Conservation (phyloP, 2,888 invertebrate species). For the Operophtera brumata region DNA sequence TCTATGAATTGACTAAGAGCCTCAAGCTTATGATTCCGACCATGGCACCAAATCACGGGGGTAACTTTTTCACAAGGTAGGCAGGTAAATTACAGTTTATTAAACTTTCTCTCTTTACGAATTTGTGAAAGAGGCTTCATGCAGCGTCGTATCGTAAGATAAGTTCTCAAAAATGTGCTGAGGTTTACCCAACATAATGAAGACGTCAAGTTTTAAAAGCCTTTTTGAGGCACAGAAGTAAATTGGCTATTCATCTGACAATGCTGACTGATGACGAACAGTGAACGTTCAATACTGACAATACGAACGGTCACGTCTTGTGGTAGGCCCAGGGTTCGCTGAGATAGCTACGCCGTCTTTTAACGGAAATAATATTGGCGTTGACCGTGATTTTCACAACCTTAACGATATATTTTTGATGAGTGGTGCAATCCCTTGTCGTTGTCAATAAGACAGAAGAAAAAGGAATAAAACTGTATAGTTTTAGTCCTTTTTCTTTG, state of each 20-base stretch:
- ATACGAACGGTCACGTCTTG: constrained; percentile 3
- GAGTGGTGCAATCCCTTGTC: not conserved
- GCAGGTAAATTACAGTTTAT: too few species aligned
- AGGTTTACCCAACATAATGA: constrained; percentile 22
- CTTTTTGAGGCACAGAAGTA: constrained; percentile 51
- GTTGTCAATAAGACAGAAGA: too few species aligned
- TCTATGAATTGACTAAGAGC: too few species aligned
- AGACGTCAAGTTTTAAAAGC: constrained; percentile 34
- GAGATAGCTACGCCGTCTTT: not conserved
- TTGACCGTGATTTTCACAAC: not conserved
- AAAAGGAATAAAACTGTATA: too few species aligned
- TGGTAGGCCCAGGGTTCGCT: not conserved
- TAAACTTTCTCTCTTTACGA: not conserved
- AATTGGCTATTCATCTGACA: constrained; percentile 62
- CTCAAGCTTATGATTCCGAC: too few species aligned
- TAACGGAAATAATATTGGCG: not conserved
- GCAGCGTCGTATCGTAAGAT: not conserved
- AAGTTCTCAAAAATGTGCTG: not conserved
- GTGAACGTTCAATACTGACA: constrained; percentile 7
- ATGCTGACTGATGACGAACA: constrained; percentile 37
- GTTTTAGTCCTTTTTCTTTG: too few species aligned
- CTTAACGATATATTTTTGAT: not conserved
- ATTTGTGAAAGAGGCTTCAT: not conserved
- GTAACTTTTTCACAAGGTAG: too few species aligned
- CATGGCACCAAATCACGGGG: too few species aligned